Evolutionary conservation across 2,113 vertebrate species (phyloP).

Genomic region (Perca flavescens): DNA sequence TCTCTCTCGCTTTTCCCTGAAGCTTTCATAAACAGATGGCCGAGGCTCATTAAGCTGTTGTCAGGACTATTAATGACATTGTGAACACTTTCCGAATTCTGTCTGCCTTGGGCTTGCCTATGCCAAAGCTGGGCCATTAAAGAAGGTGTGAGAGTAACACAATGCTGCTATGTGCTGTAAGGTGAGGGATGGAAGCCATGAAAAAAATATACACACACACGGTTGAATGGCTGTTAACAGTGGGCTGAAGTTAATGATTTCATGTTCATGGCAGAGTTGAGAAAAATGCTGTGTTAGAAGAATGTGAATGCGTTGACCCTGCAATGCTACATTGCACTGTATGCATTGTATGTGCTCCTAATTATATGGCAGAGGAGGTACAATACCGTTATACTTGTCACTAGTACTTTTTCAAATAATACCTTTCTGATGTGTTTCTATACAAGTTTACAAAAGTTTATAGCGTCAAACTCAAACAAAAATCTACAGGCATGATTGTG

Average conservation of each 20-base stretch:
- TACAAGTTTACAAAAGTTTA: not conserved
- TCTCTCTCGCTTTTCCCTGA: conserved; percentile 64
- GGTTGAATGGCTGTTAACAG: conserved; percentile 59
- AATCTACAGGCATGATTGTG: not conserved
- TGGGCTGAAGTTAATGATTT: conserved; percentile 62
- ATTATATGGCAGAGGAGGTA: not conserved
- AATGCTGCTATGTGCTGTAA: conserved; percentile 74
- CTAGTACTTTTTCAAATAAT: not conserved
- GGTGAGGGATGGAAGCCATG: conserved; percentile 67
- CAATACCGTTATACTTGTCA: not conserved
- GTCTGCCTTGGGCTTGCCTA: conserved; percentile 62
- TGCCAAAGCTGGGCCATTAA: conserved; percentile 73
- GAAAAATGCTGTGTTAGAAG: conserved; percentile 23
- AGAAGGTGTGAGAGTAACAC: conserved; percentile 77
- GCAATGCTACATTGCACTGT: not conserved
- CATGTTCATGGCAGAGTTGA: conserved; percentile 25
- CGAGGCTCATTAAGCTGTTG: conserved; percentile 83
- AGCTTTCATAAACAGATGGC: conserved; percentile 85
- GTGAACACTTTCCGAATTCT: conserved; percentile 80
- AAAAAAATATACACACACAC: conserved; percentile 66
- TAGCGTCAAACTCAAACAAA: not conserved
- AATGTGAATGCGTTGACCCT: not conserved
- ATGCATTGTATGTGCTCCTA: not conserved
- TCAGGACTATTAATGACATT: conserved; percentile 84
- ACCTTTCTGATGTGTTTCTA: not conserved